phyloP scores from a whole-genome alignment of 1,140 invertebrate genomes.

The Drosophila arizonae region DNA sequence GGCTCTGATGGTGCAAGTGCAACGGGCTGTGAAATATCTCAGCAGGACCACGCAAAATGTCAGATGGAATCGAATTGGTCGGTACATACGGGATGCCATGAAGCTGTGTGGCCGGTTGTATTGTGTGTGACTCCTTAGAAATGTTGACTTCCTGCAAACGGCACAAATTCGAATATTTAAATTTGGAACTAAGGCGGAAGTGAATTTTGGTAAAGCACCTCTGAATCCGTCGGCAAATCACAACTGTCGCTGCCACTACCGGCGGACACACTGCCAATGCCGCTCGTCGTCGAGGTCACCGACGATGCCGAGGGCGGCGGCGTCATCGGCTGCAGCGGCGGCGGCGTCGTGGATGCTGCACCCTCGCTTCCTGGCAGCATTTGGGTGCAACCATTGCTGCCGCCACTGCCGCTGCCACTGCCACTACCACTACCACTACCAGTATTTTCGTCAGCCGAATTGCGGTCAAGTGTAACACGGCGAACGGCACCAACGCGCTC shows the following conservation, averaged over 20 bases:
- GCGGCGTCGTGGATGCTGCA: conserved; percentile 52
- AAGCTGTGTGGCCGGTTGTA: conserved; percentile 83
- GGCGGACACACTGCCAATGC: conserved; percentile 76
- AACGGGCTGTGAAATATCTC: conserved; percentile 79
- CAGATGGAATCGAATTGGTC: conserved; percentile 63
- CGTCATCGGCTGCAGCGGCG: conserved; percentile 83
- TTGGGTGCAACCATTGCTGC: conserved; percentile 49
- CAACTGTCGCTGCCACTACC: conserved; percentile 81
- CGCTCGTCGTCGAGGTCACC: conserved; percentile 80
- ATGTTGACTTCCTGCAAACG: conserved; percentile 86
- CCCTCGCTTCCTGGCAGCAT: conserved; percentile 37
- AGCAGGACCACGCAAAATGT: conserved; percentile 73
- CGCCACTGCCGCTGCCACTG: conserved; percentile 43
- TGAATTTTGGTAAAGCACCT: conserved; percentile 48
- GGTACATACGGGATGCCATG: conserved; percentile 56
- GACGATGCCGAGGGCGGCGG: conserved; percentile 80
- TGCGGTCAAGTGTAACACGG: conserved; percentile 85
- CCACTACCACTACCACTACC: neutral
- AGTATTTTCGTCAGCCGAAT: conserved; percentile 83
- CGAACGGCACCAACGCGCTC: conserved; percentile 86
- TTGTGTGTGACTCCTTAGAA: conserved; percentile 85
- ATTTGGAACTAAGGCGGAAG: neutral
- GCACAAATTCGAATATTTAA: neutral
- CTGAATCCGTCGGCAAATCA: conserved; percentile 80
- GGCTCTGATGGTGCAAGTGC: conserved; percentile 81